Evolutionary conservation across 2,113 vertebrate genomes (phyloP).

Genomic region (Cyphomyrus plagiostoma): DNA sequence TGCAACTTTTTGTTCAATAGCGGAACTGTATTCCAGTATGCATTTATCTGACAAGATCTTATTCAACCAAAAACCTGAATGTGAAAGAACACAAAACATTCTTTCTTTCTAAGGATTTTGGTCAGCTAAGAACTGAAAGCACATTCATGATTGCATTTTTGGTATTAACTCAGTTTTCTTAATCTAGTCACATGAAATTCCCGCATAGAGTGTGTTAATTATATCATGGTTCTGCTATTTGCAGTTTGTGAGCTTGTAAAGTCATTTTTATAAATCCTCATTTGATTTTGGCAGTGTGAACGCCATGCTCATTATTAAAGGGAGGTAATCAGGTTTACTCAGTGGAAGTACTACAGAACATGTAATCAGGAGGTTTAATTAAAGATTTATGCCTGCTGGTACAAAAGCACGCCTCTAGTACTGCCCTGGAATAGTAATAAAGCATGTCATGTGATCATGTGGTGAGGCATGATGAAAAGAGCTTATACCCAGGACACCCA

Average conservation of each 20-base stretch:
- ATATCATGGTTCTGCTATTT: neutral
- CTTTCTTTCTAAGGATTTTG: neutral
- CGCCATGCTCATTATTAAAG: constrained; percentile 12
- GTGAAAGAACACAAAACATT: neutral
- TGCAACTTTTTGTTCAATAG: neutral
- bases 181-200: neutral
- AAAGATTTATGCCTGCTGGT: neutral
- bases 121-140: neutral
- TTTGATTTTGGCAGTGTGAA: constrained; percentile 4
- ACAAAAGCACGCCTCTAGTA: neutral
- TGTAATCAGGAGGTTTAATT: neutral
- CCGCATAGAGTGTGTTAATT: neutral
- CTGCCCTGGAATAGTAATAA: constrained; percentile 2
- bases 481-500: neutral
- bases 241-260: neutral
- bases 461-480: neutral
- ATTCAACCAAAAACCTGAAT: neutral
- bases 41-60: neutral
- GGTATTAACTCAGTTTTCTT: neutral
- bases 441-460: neutral
- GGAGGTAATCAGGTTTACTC: constrained; percentile 10
- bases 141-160: neutral
- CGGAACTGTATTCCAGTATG: neutral
- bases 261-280: neutral
- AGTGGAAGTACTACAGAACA: neutral